Percentiles rank a stretch among this genome's conserved stretches.
Evolutionary conservation across 2,888 invertebrate species (phyloP).

Genomic region (Halictus ligatus): DNA sequence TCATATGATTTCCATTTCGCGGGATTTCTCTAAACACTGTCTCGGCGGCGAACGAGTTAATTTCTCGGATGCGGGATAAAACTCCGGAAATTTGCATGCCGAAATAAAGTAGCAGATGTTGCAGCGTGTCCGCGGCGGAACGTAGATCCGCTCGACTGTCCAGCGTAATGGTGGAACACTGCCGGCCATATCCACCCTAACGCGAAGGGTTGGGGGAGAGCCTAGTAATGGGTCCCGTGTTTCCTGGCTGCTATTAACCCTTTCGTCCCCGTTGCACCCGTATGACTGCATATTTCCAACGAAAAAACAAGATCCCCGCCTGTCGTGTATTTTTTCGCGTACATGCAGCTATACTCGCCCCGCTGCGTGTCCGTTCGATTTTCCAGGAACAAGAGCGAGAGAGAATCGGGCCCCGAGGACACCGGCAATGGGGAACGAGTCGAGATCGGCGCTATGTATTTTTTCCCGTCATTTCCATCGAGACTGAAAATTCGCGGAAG

Average conservation of each 20-base stretch:
- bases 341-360: not conserved
- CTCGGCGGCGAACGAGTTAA: not conserved
- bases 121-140: not conserved
- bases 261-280: not conserved
- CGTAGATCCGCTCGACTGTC: not conserved
- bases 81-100: not conserved
- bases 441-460: not conserved
- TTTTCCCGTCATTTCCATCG: not conserved
- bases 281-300: not conserved
- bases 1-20: not conserved
- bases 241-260: not conserved
- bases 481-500: not conserved
- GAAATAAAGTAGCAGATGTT: slow-evolving; percentile 1
- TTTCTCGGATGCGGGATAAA: not conserved
- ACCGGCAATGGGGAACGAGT: not conserved
- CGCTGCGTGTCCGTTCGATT: not conserved
- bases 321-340: not conserved
- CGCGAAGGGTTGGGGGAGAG: not conserved
- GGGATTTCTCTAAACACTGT: not conserved
- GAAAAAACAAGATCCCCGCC: not conserved
- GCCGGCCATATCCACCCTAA: not conserved
- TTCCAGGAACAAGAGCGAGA: not conserved
- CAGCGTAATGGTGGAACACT: not conserved
- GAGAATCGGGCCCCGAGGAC: not conserved
- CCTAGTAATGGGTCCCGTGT: not conserved